These are phyloP conservation scores for Iguana delicatissima DNA, from an alignment of 2,797 vertebrate species.

Conservation along the genomic window DNA sequence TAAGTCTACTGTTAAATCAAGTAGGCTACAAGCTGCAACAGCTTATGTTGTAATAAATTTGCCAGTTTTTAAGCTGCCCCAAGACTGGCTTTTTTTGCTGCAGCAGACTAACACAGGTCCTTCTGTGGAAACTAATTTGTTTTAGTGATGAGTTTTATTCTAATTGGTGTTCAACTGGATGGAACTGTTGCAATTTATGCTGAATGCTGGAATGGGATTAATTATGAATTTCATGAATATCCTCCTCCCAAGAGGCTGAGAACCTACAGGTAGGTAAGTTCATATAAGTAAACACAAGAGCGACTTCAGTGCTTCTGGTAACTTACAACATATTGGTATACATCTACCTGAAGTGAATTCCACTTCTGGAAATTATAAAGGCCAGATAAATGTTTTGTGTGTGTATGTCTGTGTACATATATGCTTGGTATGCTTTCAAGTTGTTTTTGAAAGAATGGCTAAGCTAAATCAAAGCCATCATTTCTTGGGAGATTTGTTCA, in stretches of 20 bases:
- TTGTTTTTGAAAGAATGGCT: too few relatives aligned
- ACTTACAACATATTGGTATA: neutral
- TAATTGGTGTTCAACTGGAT: neutral
- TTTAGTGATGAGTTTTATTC: neutral
- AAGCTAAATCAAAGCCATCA: too few relatives aligned
- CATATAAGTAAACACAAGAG: neutral
- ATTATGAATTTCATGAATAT: neutral
- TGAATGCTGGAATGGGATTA: too few relatives aligned
- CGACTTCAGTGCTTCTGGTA: too few relatives aligned
- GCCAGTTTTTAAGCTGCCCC: neutral
- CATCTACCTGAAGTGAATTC: neutral
- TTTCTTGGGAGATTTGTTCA: too few relatives aligned
- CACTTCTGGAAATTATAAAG: neutral
- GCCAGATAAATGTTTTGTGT: neutral
- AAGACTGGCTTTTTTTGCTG: neutral
- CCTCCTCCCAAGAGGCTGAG: neutral
- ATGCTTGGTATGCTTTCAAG: too few relatives aligned
- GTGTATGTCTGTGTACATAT: too few relatives aligned
- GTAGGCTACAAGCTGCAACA: neutral
- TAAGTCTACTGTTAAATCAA: neutral
- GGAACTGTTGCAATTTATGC: neutral
- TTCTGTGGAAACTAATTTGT: neutral
- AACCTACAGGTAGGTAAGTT: neutral
- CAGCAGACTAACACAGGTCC: too few relatives aligned
- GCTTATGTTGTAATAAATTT: neutral